Evolutionary conservation across 2,888 invertebrate genomes (phyloP).

Genomic region (Neoaliturus tenellus): DNA sequence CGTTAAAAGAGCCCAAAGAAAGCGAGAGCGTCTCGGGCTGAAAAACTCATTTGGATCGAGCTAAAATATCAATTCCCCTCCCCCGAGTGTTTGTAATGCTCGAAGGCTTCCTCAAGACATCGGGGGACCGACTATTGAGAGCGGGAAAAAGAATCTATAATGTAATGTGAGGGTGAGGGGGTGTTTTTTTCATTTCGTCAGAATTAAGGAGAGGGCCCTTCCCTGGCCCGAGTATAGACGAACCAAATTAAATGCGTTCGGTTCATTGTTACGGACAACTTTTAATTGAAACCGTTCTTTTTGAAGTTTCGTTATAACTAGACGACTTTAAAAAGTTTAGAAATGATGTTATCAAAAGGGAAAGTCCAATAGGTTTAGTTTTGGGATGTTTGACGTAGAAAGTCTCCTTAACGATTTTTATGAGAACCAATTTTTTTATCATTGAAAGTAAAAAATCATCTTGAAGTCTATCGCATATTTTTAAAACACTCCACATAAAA

Average conservation of each 20-base stretch:
- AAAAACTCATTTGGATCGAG: constrained; percentile 56
- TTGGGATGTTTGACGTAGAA: background rate
- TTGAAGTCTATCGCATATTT: no score
- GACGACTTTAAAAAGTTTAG: constrained; percentile 37
- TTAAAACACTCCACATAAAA: no score
- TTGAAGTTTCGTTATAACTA: constrained; percentile 42
- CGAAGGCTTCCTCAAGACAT: constrained; percentile 58
- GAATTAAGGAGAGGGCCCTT: constrained; percentile 52
- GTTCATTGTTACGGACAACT: constrained; percentile 45
- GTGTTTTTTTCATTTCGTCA: constrained; percentile 58
- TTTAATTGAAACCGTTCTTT: constrained; percentile 50
- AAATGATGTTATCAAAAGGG: background rate
- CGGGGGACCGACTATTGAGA: constrained; percentile 50
- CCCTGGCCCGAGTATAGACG: constrained; percentile 31
- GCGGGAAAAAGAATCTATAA: constrained; percentile 58
- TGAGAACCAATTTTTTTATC: no score
- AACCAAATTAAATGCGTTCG: constrained; percentile 46
- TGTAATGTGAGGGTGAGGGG: constrained; percentile 56
- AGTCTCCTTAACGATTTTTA: background rate
- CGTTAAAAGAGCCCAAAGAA: constrained; percentile 7
- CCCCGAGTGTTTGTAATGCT: constrained; percentile 64
- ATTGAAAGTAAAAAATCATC: no score
- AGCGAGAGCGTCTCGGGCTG: constrained; percentile 4
- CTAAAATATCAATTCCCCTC: constrained; percentile 59
- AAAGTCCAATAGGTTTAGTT: background rate